Evolutionary conservation across 2,797 vertebrate species (phyloP), one percentile per base, ranked within the genome.

Genomic region (Xerus rutilus): DNA sequence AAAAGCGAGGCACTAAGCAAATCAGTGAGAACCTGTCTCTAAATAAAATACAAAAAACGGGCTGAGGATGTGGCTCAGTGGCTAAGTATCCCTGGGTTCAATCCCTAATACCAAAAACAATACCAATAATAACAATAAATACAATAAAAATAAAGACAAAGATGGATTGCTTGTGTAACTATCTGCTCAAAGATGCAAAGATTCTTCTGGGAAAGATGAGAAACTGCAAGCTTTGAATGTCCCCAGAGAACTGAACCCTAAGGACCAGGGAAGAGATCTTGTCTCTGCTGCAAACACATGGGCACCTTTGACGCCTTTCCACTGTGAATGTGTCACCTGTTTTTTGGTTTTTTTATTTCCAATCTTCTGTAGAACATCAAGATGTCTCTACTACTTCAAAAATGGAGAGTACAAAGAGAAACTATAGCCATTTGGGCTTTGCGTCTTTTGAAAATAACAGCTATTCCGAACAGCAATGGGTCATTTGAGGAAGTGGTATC

Each of bases 361-460:
- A 32, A 79, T 45, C 59, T 74, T 57, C 35, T 5, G 45, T 28
- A 93, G 81, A 91, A 89, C 82, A 93, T 96, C 70, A 88, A 93
- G 86, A 72, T 83, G 52, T 73, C 74, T 78, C 82, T 57, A n/a
- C 28, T 59, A 94, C 95, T 98, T 96, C 96, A 96, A 95, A 96
- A 91, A 70, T 35, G 35, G 87, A n/a, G 67, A 82, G 65, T 64
- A 20, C 70, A 59, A 62, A 84, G 88, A 90, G 89, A 97, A 96
- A 96, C 87, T 59, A 85, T 0, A 69, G 76, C 39, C 79, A 43
- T 96, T 86, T 89, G 82, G 82, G 95, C 89, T 96, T 98, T 96
- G 97, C 94, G 97, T 97, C 93, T 97, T 95, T 93, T 76, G 79
- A 67, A 97, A 97, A 96, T 97, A 89, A 97, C 91, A 97, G 94